These are phyloP conservation scores for Nasonia vitripennis DNA, from an alignment of 1,140 invertebrate genomes.

Conservation along the genomic window DNA sequence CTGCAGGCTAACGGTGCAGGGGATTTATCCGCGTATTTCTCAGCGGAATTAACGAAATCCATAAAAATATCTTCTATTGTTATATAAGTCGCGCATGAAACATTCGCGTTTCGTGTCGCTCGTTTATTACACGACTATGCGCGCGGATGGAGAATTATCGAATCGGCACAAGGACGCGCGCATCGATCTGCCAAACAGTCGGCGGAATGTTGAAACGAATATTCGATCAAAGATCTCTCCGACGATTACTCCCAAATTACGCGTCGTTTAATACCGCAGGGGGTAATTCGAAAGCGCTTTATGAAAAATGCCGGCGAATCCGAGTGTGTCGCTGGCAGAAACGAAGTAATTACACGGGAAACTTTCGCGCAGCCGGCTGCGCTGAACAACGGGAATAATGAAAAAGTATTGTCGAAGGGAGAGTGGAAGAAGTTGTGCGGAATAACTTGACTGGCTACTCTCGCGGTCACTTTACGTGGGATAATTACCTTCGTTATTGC, in stretches of 20 bases:
- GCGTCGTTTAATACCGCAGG: neutral
- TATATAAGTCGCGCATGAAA: neutral
- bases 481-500: no score
- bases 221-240: neutral
- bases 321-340: neutral
- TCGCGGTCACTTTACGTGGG: no score
- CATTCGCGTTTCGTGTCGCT: neutral
- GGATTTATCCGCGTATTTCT: no score
- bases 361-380: no score
- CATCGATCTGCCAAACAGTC: neutral
- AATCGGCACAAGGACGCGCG: neutral
- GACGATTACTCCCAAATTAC: neutral
- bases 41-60: no score
- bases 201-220: neutral
- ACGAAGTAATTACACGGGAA: no score
- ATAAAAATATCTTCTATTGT: no score
- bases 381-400: no score
- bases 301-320: neutral
- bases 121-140: neutral
- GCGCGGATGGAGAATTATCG: neutral
- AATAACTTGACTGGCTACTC: no score
- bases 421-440: no score
- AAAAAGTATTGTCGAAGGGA: no score
- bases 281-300: neutral
- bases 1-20: no score